phyloP scores from a whole-genome alignment of 2,113 vertebrate species.

The Mirza zaza region DNA sequence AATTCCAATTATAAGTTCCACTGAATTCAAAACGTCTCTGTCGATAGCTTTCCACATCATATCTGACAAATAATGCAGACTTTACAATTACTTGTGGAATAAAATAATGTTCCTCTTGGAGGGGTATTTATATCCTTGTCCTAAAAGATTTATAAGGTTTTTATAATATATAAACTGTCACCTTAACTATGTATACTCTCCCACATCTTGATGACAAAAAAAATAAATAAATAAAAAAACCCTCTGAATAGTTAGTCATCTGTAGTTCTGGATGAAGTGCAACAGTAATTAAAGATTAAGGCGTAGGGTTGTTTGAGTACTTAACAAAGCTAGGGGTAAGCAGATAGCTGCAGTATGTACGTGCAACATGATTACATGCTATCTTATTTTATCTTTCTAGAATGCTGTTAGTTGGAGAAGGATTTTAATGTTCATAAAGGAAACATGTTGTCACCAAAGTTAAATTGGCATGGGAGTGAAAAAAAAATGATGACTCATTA shows the following conservation, averaged over 20 bases:
- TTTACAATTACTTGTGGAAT: background rate
- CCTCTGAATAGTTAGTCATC: background rate
- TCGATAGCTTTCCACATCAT: background rate
- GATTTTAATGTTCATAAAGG: conserved; percentile 36
- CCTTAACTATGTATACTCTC: background rate
- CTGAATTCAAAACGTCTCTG: background rate
- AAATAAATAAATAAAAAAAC: background rate
- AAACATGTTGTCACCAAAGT: background rate
- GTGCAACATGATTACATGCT: background rate
- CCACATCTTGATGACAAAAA: background rate
- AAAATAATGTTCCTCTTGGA: background rate
- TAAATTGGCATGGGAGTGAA: background rate
- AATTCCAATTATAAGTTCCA: background rate
- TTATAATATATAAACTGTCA: background rate
- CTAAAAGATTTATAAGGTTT: background rate
- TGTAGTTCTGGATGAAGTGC: background rate
- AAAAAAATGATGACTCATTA: background rate
- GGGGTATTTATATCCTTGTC: background rate
- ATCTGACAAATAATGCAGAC: background rate
- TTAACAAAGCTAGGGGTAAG: background rate
- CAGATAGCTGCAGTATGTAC: background rate
- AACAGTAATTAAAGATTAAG: conserved; percentile 35
- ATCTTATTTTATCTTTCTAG: background rate
- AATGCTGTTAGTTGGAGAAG: background rate
- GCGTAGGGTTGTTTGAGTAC: background rate